phyloP scores from a whole-genome alignment of 1,140 invertebrate genomes.

The Pseudomyrmex dendroicus region DNA sequence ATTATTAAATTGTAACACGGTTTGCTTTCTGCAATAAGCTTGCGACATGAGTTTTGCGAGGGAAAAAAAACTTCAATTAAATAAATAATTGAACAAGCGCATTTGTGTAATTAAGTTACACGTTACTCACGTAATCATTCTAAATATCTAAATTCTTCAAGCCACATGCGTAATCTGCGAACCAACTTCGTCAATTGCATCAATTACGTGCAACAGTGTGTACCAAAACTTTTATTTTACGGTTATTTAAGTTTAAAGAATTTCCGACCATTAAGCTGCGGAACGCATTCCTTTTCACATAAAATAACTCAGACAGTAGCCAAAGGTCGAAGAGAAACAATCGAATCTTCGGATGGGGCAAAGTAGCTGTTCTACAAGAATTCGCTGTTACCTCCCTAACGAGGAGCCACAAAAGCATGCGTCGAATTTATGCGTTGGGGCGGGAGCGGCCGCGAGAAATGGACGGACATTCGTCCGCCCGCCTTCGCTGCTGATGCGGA shows the following conservation, averaged over 20 bases:
- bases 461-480: slow-evolving; percentile 29
- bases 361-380: slow-evolving; percentile 57
- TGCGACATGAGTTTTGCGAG: too few relatives aligned
- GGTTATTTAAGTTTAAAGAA: slow-evolving; percentile 8
- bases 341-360: slow-evolving; percentile 51
- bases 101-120: background rate
- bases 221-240: background rate
- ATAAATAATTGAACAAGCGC: background rate
- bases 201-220: background rate
- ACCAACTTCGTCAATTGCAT: background rate
- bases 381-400: slow-evolving; percentile 72
- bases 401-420: slow-evolving; percentile 60
- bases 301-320: slow-evolving; percentile 63
- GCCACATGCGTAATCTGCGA: background rate
- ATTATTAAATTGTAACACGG: slow-evolving; percentile 38
- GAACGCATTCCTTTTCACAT: slow-evolving; percentile 61
- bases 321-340: slow-evolving; percentile 63
- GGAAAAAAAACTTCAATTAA: too few relatives aligned
- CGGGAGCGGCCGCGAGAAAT: slow-evolving; percentile 50
- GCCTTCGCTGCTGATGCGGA: slow-evolving; percentile 4
- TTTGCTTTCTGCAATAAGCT: background rate
- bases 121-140: background rate
- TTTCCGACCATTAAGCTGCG: slow-evolving; percentile 51
- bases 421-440: slow-evolving; percentile 68
- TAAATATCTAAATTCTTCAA: background rate